These are phyloP conservation scores for Crotalus horridus DNA, from an alignment of 2,113 vertebrate genomes.

Conservation along the genomic window DNA sequence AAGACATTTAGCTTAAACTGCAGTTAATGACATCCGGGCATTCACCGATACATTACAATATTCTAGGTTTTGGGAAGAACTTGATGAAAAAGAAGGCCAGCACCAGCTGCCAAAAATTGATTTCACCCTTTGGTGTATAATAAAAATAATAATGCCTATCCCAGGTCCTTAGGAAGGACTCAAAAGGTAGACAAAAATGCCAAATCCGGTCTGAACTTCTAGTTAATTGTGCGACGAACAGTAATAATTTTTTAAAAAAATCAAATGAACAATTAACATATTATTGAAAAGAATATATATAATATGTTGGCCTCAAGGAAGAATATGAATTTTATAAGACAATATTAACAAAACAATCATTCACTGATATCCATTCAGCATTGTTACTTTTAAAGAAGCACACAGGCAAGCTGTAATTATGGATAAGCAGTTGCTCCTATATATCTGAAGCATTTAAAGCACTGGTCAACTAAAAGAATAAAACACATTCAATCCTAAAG, in stretches of 20 bases:
- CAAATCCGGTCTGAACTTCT: neutral
- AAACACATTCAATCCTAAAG: slow-evolving; percentile 81
- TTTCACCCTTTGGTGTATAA: neutral
- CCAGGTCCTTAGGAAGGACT: neutral
- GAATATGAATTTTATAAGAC: neutral
- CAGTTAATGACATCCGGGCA: neutral
- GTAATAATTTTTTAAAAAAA: neutral
- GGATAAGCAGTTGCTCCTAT: slow-evolving; percentile 56
- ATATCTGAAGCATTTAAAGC: slow-evolving; percentile 72
- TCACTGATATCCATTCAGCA: slow-evolving; percentile 38
- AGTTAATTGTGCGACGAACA: neutral
- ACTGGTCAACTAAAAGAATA: slow-evolving; percentile 79
- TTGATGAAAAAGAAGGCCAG: neutral
- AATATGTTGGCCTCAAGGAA: slow-evolving; percentile 5
- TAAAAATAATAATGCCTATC: neutral
- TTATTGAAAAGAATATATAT: slow-evolving; percentile 18
- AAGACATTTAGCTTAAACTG: neutral
- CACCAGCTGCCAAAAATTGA: neutral
- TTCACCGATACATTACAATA: neutral
- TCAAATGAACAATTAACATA: neutral
- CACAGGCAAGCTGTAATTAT: slow-evolving; percentile 52
- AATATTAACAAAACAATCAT: neutral
- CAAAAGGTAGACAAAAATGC: neutral
- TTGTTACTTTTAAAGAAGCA: slow-evolving; percentile 46
- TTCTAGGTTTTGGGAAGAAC: neutral